Conservation (phyloP, 2,797 vertebrate genomes). For the Falco cherrug region DNA sequence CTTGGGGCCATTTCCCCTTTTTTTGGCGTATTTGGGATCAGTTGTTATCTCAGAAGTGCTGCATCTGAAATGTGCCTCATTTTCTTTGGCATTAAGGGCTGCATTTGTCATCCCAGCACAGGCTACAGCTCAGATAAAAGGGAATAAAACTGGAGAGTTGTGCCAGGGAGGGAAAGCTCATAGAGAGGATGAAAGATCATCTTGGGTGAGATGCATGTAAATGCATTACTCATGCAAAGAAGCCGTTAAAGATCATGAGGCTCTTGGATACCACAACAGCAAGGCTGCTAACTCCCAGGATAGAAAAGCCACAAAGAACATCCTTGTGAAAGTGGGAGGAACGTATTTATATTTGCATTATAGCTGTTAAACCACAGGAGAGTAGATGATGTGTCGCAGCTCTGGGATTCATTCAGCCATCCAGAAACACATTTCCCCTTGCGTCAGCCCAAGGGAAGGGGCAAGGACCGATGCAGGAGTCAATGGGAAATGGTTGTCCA, state of each 20-base stretch:
- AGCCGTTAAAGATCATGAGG: not conserved
- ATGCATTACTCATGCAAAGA: not conserved
- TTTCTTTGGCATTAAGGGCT: not conserved
- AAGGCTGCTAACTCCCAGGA: not conserved
- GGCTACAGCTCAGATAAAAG: not conserved
- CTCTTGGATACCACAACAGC: not conserved
- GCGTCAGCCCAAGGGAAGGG: not conserved
- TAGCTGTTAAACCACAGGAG: not conserved
- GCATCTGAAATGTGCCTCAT: not conserved
- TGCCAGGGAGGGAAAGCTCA: not conserved
- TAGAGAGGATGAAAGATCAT: not conserved
- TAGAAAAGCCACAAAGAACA: not conserved
- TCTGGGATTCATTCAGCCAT: not conserved
- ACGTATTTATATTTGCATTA: not conserved
- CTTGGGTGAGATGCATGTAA: not conserved
- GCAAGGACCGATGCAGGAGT: not conserved
- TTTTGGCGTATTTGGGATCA: not conserved
- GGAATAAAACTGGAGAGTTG: not conserved
- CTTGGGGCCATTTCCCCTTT: rapidly evolving
- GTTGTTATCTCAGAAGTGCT: not conserved
- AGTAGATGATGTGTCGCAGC: not conserved
- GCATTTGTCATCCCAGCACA: not conserved
- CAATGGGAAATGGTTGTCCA: not conserved
- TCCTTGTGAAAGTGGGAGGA: not conserved
- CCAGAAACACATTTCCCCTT: rapidly evolving